Evolutionary conservation across 2,113 vertebrate species (phyloP).

Genomic region (Amphilophus citrinellus): DNA sequence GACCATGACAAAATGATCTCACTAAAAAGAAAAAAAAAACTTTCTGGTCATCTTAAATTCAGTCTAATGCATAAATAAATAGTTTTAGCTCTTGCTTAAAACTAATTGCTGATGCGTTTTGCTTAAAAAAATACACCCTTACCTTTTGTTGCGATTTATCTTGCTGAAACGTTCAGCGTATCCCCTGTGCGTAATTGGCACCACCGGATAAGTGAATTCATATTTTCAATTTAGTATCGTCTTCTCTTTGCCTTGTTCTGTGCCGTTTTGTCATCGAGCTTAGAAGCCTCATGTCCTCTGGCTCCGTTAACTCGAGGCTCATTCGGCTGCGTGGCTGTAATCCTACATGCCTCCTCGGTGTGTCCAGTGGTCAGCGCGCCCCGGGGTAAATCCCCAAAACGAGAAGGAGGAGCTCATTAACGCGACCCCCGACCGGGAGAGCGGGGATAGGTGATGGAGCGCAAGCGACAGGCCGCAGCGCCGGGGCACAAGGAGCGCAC

Average conservation of each 20-base stretch:
- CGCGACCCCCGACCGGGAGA: constrained; percentile 73
- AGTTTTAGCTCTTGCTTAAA: background rate
- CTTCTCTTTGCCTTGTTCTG: background rate
- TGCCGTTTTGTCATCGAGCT: constrained; percentile 7
- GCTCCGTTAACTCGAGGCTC: constrained; percentile 25
- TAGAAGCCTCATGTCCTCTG: constrained; percentile 40
- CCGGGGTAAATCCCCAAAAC: constrained; percentile 73
- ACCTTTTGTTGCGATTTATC: constrained; percentile 29
- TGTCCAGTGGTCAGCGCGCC: constrained; percentile 67
- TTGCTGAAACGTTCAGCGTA: constrained; percentile 27
- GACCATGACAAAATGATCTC: background rate
- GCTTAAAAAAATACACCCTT: background rate
- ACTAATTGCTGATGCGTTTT: no score
- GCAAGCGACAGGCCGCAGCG: constrained; percentile 76
- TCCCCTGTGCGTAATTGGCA: constrained; percentile 47
- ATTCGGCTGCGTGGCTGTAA: constrained; percentile 59
- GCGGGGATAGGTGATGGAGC: constrained; percentile 71
- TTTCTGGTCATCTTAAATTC: background rate
- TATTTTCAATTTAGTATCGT: background rate
- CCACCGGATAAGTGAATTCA: constrained; percentile 36
- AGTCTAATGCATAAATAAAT: background rate
- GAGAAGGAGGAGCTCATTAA: constrained; percentile 79
- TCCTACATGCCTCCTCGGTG: constrained; percentile 51
- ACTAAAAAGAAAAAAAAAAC: background rate
- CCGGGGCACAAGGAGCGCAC: constrained; percentile 47